Percentiles rank a stretch among this genome's conserved stretches.
phyloP scores from a whole-genome alignment of 2,797 vertebrate species.

The Acipenser transmontanus region DNA sequence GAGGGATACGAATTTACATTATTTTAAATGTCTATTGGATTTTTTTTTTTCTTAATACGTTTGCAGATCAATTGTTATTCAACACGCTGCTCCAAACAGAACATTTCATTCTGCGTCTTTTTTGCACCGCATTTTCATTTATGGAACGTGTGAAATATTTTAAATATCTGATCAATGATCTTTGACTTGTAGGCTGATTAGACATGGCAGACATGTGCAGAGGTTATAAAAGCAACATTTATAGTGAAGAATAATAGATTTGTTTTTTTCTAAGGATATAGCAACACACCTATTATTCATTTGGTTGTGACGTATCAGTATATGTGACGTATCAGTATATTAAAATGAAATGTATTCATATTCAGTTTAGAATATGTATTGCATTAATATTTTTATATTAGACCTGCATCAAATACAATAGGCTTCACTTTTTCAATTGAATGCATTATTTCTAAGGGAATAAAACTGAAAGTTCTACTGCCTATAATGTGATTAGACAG shows the following conservation, averaged over 20 bases:
- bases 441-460: slow-evolving; percentile 43
- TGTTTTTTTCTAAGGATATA: too few species aligned
- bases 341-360: slow-evolving; percentile 45
- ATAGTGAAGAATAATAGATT: slow-evolving; percentile 16
- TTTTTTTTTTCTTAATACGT: slow-evolving; percentile 57
- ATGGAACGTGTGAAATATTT: background rate
- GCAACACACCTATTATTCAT: too few species aligned
- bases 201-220: slow-evolving; percentile 66
- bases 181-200: slow-evolving; percentile 63
- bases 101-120: slow-evolving; percentile 44
- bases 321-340: background rate
- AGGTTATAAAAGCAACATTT: slow-evolving; percentile 68
- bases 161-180: slow-evolving; percentile 53
- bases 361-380: slow-evolving; percentile 38
- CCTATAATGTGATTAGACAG: slow-evolving; percentile 31
- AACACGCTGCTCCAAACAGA: slow-evolving; percentile 38
- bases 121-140: slow-evolving; percentile 14
- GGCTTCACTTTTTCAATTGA: slow-evolving; percentile 44
- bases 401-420: slow-evolving; percentile 41
- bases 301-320: too few species aligned
- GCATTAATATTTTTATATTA: slow-evolving; percentile 42
- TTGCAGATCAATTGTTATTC: slow-evolving; percentile 62
- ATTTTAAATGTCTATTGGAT: slow-evolving; percentile 56
- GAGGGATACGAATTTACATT: slow-evolving; percentile 58
- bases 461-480: slow-evolving; percentile 43